Evolutionary conservation across 2,797 vertebrate species (phyloP).

Genomic region (Discoglossus pictus): DNA sequence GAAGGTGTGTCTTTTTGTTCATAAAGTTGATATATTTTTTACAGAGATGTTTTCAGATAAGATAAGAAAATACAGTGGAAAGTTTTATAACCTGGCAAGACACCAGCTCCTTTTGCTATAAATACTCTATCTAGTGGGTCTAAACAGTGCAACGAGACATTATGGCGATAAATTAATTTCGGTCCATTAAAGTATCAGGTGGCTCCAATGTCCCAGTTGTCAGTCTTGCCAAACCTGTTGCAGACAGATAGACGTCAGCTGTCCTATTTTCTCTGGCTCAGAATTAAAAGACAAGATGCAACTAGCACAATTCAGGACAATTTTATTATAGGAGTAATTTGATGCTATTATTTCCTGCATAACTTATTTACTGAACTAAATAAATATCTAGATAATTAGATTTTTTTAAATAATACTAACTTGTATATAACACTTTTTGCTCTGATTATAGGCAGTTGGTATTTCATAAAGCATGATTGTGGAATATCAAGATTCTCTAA

Average conservation of each 20-base stretch:
- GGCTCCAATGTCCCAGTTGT: conserved; percentile 37
- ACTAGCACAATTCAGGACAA: conserved; percentile 16
- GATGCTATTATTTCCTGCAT: not conserved
- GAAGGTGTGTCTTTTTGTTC: not conserved
- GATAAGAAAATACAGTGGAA: conserved; percentile 14
- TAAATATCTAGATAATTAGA: too few relatives aligned
- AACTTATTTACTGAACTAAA: too few relatives aligned
- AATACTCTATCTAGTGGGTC: conserved; percentile 17
- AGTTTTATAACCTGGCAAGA: conserved; percentile 17
- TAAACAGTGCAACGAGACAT: conserved; percentile 25
- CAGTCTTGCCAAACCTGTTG: conserved; percentile 48
- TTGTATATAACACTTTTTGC: too few relatives aligned
- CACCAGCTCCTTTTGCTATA: conserved; percentile 17
- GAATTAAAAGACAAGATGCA: conserved; percentile 44
- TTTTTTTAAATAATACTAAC: too few relatives aligned
- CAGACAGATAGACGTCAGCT: conserved; percentile 49
- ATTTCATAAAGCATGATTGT: too few relatives aligned
- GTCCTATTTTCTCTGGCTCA: conserved; percentile 35
- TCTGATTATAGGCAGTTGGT: too few relatives aligned
- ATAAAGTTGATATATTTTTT: conserved; percentile 7
- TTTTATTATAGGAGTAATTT: conserved; percentile 6
- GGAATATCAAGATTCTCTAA: too few relatives aligned
- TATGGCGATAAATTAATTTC: conserved; percentile 37
- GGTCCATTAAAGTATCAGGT: conserved; percentile 49
- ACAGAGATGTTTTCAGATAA: conserved; percentile 11